Evolutionary conservation across 2,113 vertebrate species (phyloP), one percentile per base, ranked within the genome.

Genomic region (Strix uralensis): DNA sequence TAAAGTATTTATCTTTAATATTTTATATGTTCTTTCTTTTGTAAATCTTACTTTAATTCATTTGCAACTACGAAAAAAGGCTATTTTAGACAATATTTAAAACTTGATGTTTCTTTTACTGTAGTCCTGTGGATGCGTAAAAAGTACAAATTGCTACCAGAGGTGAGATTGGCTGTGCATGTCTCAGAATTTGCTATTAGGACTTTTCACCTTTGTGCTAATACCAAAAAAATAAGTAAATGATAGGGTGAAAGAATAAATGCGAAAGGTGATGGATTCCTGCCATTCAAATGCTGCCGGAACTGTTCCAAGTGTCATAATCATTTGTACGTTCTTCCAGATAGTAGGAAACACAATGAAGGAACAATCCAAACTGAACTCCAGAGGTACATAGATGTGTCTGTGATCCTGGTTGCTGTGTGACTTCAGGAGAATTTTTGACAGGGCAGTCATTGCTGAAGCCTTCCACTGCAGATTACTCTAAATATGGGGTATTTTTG

Each of bases 21-120:
- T 47, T 67, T 75, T 32, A 11, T 32, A 44, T 54, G 17, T 25
- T 81, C 38, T 57, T 40, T 93, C 44, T 81, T 71, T 55, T 70
- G 11, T 77, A 83, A 90, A 38, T 90, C 29, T 94, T 79, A 27
- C 30, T 93, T 66, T 46, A 87, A 91, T 80, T 96, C 63, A 90
- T 81, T 96, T 96, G 34, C 34, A 92, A 91, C 26, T 34, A 49
- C 32, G 36, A 85, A 94, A 59, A 19, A 86, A 81, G 49, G 13
- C 29, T 47, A 13, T 25, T 87, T 82, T 65, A 73, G 29, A 36
- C 16, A 22, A 16, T 55, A 88, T 40, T 89, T 89, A 54, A 46
- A 88, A 81, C 16, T 26, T 27, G 57, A 21, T 5, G 4, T 27
- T 86, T 69, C 59, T 40, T 72, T 58, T 90, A 72, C 91, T 88